Base-by-base conservation (phyloP, 2,888 invertebrate genomes). In the Psylliodes chrysocephalus region DNA sequence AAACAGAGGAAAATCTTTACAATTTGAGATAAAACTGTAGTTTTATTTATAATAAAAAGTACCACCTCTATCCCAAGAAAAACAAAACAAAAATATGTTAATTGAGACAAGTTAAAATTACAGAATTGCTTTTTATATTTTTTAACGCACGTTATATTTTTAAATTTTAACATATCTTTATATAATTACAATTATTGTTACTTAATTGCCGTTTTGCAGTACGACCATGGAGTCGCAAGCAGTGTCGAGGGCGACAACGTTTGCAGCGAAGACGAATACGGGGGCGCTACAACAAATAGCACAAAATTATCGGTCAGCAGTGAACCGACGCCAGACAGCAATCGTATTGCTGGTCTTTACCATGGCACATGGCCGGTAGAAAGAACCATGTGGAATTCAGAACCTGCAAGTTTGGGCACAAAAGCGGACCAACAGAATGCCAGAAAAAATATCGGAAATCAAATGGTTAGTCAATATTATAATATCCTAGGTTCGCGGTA, bases 341-440 rank as follows among this genome's bases (percentile, higher is more conserved):
- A 63, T 64, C 71, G 69, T 10, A 68, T 85, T 61, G 80, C 84
- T 8, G 81, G 84, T 40, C 81, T 86, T 60, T 86, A 86, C 74
- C 87, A 87, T 72, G 88, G 87, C n/a, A 86, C 87, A 10, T 89
- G 88, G 89, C 87, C 88, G 4, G 84, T 86, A 40, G 86, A 86
- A 74, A 83, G 81, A 72, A 78, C 75, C 46, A 78, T 81, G 77
- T 82, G 82, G 82, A 81, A 80, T 68, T 82, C 82, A 0, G 82
- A 82, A 71, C 81, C 81, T 7, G 75, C 77, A 15, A 77, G 72
- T 61, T 51, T 74, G 33, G 72, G 71, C 3, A 49, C 49, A 6
- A 57, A 64, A 10, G 44, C 22, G 8, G 63, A 63, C 33, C 3
- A 2, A 18, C 63, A 61, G 4, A 51, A 54, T 15, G 38, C 59